A percentile compares a stretch with the other conserved stretches of the same genome.
These are phyloP conservation scores for Microcebus tavaratra DNA, from an alignment of 2,113 vertebrate genomes.

Conservation along the genomic window DNA sequence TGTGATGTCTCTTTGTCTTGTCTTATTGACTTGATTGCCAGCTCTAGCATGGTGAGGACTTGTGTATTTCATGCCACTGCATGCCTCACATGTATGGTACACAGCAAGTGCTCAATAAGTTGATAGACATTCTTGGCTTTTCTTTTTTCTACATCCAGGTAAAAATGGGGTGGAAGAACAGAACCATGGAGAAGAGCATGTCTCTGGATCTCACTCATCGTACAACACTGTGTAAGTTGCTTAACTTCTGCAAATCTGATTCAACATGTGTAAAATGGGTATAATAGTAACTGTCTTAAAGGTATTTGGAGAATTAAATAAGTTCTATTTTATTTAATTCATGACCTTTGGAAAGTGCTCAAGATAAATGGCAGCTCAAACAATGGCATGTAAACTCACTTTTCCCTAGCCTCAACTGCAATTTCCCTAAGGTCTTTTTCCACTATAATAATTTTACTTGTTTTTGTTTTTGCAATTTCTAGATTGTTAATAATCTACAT, in stretches of 20 bases:
- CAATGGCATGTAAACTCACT: neutral
- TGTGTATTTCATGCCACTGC: neutral
- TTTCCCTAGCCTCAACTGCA: neutral
- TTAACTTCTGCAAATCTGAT: neutral
- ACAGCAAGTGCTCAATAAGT: neutral
- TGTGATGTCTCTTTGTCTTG: neutral
- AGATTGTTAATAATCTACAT: neutral
- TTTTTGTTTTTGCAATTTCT: neutral
- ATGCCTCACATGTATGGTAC: accelerated
- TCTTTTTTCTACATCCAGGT: neutral
- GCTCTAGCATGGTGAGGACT: neutral
- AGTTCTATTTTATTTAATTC: neutral
- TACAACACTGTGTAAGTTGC: neutral
- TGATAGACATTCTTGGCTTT: neutral
- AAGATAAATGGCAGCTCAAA: neutral
- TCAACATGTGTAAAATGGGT: neutral
- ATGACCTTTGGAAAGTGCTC: neutral
- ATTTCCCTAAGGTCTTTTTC: neutral
- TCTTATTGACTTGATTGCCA: neutral
- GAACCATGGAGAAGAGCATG: neutral
- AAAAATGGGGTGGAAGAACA: neutral
- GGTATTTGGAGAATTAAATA: neutral
- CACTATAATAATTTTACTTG: neutral
- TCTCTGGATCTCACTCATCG: neutral
- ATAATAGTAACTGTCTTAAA: neutral